These are phyloP conservation scores for Tetranychus urticae DNA, from an alignment of 1,140 invertebrate species.

Conservation along the genomic window DNA sequence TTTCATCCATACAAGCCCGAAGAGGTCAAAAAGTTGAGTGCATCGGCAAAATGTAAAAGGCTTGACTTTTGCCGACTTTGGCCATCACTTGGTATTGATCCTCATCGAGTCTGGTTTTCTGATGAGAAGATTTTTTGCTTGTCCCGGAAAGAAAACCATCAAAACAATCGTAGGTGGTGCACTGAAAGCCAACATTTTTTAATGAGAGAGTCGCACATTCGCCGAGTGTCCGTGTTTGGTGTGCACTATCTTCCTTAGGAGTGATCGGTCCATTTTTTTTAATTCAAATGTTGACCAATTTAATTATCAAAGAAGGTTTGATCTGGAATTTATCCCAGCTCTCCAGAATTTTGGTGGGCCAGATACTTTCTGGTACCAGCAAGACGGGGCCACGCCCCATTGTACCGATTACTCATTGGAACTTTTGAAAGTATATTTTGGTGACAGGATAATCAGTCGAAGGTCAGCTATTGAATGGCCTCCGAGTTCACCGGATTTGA, in stretches of 20 bases:
- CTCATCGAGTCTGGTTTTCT: not conserved
- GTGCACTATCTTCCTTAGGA: not conserved
- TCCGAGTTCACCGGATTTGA: constrained; percentile 10
- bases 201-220: not conserved
- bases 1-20: too few relatives aligned
- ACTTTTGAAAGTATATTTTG: not conserved
- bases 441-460: not conserved
- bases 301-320: not conserved
- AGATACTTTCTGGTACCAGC: not conserved
- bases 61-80: too few relatives aligned
- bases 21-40: too few relatives aligned
- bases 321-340: not conserved
- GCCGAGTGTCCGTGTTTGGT: not conserved
- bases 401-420: not conserved
- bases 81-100: not conserved
- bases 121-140: not conserved
- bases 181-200: not conserved
- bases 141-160: not conserved
- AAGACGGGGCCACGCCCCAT: not conserved
- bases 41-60: too few relatives aligned
- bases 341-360: not conserved
- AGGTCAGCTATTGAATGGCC: constrained; percentile 7
- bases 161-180: not conserved
- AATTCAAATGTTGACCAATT: not conserved
- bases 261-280: not conserved